A percentile compares a stretch with the other conserved stretches of the same genome.
Conservation (phyloP, 2,888 invertebrate genomes). For the Tenthredo distinguenda region DNA sequence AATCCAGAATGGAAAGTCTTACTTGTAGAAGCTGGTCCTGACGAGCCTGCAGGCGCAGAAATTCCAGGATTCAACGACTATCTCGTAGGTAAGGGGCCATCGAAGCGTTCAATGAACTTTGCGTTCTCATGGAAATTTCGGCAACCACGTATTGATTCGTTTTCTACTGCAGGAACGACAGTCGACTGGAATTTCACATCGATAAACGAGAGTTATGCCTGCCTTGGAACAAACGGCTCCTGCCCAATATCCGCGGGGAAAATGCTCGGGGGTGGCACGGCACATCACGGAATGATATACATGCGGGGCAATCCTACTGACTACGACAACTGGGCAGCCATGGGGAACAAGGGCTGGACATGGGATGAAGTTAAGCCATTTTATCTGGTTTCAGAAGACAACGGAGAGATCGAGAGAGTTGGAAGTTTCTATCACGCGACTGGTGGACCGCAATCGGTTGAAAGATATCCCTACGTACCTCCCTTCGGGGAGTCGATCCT, state of each 20-base stretch:
- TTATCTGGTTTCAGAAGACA: constrained; percentile 77
- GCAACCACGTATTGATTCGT: constrained; percentile 20
- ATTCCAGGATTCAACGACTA: constrained; percentile 84
- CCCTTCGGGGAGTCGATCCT: not conserved
- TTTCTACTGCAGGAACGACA: constrained; percentile 74
- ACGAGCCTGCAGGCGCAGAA: constrained; percentile 83
- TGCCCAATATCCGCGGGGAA: constrained; percentile 87
- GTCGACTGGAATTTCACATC: constrained; percentile 87
- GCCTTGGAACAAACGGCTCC: constrained; percentile 77
- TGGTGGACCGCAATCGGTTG: not conserved
- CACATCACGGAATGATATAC: constrained; percentile 91
- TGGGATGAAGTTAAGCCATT: constrained; percentile 69
- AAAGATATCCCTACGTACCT: not conserved
- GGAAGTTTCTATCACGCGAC: constrained; percentile 71
- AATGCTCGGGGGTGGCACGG: constrained; percentile 85
- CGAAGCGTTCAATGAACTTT: not conserved
- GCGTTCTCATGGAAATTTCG: not conserved
- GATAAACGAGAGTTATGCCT: constrained; percentile 83
- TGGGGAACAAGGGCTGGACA: constrained; percentile 87
- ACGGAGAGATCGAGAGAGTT: constrained; percentile 82
- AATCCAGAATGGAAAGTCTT: constrained; percentile 70
- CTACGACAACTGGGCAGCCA: constrained; percentile 86
- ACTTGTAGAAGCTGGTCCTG: constrained; percentile 71
- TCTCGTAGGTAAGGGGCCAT: constrained; percentile 73
- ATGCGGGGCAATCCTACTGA: constrained; percentile 87